Percentiles rank a stretch among this genome's conserved stretches.
These are phyloP conservation scores for Metallyticus violacea DNA, from an alignment of 2,888 invertebrate genomes.

Conservation along the genomic window DNA sequence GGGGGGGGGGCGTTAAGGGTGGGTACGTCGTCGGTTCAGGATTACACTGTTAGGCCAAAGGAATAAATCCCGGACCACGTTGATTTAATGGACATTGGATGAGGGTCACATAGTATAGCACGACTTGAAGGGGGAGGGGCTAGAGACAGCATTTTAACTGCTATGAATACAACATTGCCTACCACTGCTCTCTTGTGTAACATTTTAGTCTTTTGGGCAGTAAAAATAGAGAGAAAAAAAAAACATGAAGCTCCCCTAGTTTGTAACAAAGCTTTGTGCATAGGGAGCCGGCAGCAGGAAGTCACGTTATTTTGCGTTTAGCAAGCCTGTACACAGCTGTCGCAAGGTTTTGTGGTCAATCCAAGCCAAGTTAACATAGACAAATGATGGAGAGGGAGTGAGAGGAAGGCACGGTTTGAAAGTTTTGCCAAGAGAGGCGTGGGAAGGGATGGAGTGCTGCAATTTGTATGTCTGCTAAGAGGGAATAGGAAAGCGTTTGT, in stretches of 20 bases:
- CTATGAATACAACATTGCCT: conserved; percentile 10
- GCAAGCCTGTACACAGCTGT: conserved; percentile 10
- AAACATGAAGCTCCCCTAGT: background rate
- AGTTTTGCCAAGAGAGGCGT: background rate
- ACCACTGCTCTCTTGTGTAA: background rate
- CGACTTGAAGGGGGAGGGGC: background rate
- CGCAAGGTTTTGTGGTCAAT: conserved; percentile 17
- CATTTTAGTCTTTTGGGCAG: conserved; percentile 9
- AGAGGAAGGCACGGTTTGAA: no score
- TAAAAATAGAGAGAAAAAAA: background rate
- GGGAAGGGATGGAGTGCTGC: background rate
- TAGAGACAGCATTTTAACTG: background rate
- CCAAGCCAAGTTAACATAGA: conserved; percentile 8
- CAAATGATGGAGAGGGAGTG: conserved; percentile 12
- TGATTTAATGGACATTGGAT: conserved; percentile 6
- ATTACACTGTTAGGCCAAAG: background rate
- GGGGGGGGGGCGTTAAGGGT: background rate
- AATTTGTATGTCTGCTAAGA: no score
- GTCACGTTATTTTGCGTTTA: conserved; percentile 1
- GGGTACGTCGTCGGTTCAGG: background rate
- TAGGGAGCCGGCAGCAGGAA: background rate
- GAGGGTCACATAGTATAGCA: background rate
- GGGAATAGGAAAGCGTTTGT: no score
- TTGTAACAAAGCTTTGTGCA: background rate
- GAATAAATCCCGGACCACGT: conserved; percentile 7